A percentile compares a stretch with the other conserved stretches of the same genome.
phyloP scores from a whole-genome alignment of 2,888 invertebrate species.

The Sphaerophoria taeniata region DNA sequence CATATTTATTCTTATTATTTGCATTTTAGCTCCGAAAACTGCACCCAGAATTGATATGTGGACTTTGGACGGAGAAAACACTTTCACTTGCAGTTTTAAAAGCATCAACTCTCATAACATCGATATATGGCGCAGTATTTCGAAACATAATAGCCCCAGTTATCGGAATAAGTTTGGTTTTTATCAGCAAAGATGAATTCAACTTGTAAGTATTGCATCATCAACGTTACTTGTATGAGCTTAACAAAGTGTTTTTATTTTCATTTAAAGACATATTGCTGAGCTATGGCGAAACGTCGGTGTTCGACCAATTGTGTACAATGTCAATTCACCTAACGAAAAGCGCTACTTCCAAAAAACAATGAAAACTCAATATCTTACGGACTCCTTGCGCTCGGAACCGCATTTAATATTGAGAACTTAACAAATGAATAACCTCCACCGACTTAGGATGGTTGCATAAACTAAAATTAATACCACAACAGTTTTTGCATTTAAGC shows the following conservation, averaged over 20 bases:
- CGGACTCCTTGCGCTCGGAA: conserved; percentile 82
- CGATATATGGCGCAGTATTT: conserved; percentile 82
- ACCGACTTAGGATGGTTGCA: conserved; percentile 25
- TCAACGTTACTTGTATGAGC: neutral
- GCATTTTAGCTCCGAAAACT: conserved; percentile 80
- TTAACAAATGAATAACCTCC: conserved; percentile 71
- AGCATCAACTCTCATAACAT: conserved; percentile 81
- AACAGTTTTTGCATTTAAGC: conserved; percentile 61
- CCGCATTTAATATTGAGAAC: conserved; percentile 82
- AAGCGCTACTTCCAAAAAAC: conserved; percentile 83
- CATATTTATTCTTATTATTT: neutral
- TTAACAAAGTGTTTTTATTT: neutral
- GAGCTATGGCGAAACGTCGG: conserved; percentile 83
- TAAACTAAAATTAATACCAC: conserved; percentile 39
- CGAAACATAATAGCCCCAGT: conserved; percentile 82
- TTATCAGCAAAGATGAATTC: conserved; percentile 82
- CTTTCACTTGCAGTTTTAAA: conserved; percentile 80
- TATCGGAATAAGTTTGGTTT: conserved; percentile 82
- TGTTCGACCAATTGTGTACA: conserved; percentile 82
- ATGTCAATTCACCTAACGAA: conserved; percentile 83
- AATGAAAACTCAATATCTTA: conserved; percentile 83
- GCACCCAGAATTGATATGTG: conserved; percentile 82
- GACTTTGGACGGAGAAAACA: conserved; percentile 82
- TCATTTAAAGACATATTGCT: conserved; percentile 80
- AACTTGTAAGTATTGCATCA: conserved; percentile 79